These are phyloP conservation scores for Gallinago solitaria DNA, from an alignment of 2,797 vertebrate genomes.

Conservation along the genomic window DNA sequence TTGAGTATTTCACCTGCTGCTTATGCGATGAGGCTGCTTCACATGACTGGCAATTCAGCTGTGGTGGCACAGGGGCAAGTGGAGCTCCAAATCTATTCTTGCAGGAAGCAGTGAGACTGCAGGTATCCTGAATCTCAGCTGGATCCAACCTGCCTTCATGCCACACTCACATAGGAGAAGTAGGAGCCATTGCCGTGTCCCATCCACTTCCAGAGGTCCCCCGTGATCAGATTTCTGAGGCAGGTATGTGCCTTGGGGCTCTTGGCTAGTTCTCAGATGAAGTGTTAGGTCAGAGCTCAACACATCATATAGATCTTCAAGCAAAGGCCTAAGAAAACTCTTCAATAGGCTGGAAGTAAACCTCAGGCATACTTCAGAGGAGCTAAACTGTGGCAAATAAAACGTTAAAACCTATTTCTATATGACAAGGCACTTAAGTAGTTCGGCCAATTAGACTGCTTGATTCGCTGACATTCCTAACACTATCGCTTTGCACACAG, in stretches of 20 bases:
- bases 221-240: background rate
- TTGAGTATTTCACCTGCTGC: background rate
- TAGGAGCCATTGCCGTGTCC: background rate
- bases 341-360: background rate
- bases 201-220: background rate
- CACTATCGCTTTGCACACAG: conserved; percentile 10
- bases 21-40: background rate
- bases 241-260: background rate
- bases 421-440: background rate
- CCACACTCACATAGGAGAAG: background rate
- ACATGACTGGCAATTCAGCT: background rate
- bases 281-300: background rate
- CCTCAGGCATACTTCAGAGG: background rate
- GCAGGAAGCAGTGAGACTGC: background rate
- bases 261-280: background rate
- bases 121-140: background rate
- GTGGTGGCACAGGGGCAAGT: background rate
- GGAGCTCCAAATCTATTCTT: background rate
- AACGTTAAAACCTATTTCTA: conserved; percentile 32
- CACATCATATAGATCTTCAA: background rate
- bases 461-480: conserved; percentile 44
- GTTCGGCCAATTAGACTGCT: conserved; percentile 44
- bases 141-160: background rate
- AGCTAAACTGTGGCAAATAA: conserved; percentile 1
- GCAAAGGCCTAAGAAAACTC: background rate